A percentile compares a stretch with the other conserved stretches of the same genome.
These are phyloP conservation scores for Yponomeuta plumbellus DNA, from an alignment of 2,888 invertebrate species.

Conservation along the genomic window DNA sequence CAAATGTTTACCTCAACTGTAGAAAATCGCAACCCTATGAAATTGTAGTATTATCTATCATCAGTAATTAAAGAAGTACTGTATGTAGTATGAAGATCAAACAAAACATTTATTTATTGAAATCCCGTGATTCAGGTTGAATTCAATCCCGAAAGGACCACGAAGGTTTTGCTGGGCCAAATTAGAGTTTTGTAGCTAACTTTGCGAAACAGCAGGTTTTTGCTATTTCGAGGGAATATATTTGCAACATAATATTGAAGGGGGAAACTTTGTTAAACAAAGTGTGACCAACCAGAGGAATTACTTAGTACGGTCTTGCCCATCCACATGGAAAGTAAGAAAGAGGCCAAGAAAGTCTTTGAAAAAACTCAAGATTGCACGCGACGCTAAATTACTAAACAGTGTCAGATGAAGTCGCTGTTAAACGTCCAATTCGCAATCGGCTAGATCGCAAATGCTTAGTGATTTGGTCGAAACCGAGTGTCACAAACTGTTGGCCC, in stretches of 20 bases:
- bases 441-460: background rate
- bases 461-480: slow-evolving; percentile 3
- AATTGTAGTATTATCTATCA: background rate
- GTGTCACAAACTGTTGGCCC: slow-evolving; percentile 17
- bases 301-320: too few species aligned
- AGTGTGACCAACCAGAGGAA: too few species aligned
- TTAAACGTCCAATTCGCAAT: background rate
- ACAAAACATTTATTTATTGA: too few species aligned
- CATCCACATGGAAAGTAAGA: background rate
- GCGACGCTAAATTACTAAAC: background rate
- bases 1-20: background rate
- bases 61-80: background rate
- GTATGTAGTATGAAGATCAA: background rate
- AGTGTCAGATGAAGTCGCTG: background rate
- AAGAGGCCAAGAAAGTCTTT: background rate
- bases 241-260: too few species aligned
- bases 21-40: background rate
- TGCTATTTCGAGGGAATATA: too few species aligned
- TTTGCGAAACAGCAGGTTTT: too few species aligned
- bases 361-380: background rate
- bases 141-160: too few species aligned
- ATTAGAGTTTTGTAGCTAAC: too few species aligned
- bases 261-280: too few species aligned
- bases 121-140: too few species aligned
- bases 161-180: too few species aligned